A percentile compares a stretch with the other conserved stretches of the same genome.
These are phyloP conservation scores for Amblyjoppa fuscipennis DNA, from an alignment of 2,888 invertebrate species.

Conservation along the genomic window DNA sequence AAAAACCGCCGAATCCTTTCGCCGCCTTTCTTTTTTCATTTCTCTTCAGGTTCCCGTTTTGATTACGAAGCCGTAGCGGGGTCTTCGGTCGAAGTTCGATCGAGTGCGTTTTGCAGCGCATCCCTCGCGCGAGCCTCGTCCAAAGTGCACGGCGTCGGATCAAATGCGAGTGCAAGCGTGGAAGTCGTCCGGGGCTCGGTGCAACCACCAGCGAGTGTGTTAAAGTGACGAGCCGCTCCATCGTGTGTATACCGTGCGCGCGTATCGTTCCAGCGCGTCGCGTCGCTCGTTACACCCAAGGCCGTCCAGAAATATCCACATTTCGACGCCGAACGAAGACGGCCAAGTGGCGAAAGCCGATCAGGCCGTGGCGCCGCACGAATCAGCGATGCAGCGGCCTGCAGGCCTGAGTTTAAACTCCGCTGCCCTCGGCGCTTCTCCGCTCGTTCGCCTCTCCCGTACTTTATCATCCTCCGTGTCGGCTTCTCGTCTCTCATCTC, in stretches of 20 bases:
- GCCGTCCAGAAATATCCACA: conserved; percentile 71
- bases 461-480: conserved; percentile 1
- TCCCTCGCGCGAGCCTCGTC: background rate
- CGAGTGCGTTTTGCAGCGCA: background rate
- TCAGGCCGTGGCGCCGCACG: conserved; percentile 63
- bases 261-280: conserved; percentile 63
- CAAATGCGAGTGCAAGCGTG: background rate
- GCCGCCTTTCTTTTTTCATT: background rate
- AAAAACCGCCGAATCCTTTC: background rate
- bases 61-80: background rate
- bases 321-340: conserved; percentile 69
- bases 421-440: conserved; percentile 34
- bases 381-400: conserved; percentile 60
- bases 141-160: conserved; percentile 37
- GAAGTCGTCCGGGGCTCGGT: conserved; percentile 9
- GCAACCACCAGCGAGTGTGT: conserved; percentile 12
- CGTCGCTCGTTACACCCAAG: conserved; percentile 71
- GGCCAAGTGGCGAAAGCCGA: conserved; percentile 69
- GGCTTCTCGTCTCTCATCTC: conserved; percentile 39
- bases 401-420: conserved; percentile 19
- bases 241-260: conserved; percentile 49
- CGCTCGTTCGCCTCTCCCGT: conserved; percentile 31
- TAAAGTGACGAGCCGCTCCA: background rate
- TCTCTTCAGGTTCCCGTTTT: background rate
- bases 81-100: background rate